Base-by-base conservation (phyloP, 1,140 invertebrate species). In the Diabrotica virgifera region DNA sequence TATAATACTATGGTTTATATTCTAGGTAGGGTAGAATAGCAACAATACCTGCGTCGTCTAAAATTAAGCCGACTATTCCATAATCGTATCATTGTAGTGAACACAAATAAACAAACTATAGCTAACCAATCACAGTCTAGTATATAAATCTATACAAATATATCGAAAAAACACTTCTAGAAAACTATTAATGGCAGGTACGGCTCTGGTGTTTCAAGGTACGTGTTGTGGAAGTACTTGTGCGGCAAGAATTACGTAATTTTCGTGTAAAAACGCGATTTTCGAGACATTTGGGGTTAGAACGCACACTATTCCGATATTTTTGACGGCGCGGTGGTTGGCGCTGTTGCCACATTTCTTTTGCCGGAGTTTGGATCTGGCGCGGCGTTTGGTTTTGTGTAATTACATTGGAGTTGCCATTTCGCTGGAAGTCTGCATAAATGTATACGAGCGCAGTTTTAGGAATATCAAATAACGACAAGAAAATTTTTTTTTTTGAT, bases 61-160 rank as follows among this genome's bases (percentile, higher is more conserved):
- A 77, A 72, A 64, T 70, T 74, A 13, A 77, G 59, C 24, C 71
- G 66, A 51, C 63, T 73, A 53, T 73, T 71, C 9, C 75, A 59
- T 63, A 77, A 60, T 58, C 72, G 68, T 57, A 77, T 70, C 76
- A 77, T 77, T 64, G 67, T 67, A 55, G 67, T 67, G 54, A 8
- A 12, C 52, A 46, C 40, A 46, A 46, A n/a, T 46, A 46, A 46
- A 46, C 40, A 46, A 46, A 46, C 5, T 46, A 46, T 10, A 10
- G n/a, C 40, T 46, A 46, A 46, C 40, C 3, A 46, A 10, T 10
- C 40, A 46, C 40, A 24, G 24, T 24, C 1, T 24, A 1, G 24
- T 24, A 24, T 24, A 24, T 24, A 24, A 24, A 24, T 24, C 24
- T 24, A 24, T 24, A 24, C 24, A 24, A 46, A 46, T 46, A 46